These are phyloP conservation scores for Rhynchophorus ferrugineus DNA, from an alignment of 1,140 invertebrate species.

Conservation along the genomic window DNA sequence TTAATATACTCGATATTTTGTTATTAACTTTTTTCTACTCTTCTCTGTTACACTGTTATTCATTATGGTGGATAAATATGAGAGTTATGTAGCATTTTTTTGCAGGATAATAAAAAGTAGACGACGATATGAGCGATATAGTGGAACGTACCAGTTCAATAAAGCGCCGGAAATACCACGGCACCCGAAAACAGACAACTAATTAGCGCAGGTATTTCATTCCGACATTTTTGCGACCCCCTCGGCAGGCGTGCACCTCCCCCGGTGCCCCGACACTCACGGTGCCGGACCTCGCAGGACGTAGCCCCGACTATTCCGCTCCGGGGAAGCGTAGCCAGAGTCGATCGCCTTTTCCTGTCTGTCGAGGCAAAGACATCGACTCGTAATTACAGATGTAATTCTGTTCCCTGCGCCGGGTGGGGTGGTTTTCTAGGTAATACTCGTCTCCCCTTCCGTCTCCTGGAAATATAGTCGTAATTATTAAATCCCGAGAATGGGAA, in stretches of 20 bases:
- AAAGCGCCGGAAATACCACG: not conserved
- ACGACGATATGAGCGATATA: no score
- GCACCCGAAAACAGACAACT: not conserved
- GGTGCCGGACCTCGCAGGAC: not conserved
- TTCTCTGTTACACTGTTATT: no score
- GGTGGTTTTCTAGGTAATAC: not conserved
- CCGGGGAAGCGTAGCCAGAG: no score
- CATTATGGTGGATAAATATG: no score
- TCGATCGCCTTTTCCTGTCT: no score
- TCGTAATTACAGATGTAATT: not conserved
- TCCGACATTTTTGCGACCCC: not conserved
- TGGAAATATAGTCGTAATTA: not conserved
- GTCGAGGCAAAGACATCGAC: no score
- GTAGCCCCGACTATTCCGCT: no score
- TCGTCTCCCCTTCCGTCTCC: not conserved
- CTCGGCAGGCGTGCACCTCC: no score
- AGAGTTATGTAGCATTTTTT: no score
- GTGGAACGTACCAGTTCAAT: not conserved
- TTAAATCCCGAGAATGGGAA: not conserved
- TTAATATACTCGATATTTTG: no score
- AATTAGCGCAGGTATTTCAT: not conserved
- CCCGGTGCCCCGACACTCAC: not conserved
- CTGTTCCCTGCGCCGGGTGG: not conserved
- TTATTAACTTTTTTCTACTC: no score
- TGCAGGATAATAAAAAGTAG: no score